Conservation (phyloP, 2,888 invertebrate species). For the Acrocera orbiculus region DNA sequence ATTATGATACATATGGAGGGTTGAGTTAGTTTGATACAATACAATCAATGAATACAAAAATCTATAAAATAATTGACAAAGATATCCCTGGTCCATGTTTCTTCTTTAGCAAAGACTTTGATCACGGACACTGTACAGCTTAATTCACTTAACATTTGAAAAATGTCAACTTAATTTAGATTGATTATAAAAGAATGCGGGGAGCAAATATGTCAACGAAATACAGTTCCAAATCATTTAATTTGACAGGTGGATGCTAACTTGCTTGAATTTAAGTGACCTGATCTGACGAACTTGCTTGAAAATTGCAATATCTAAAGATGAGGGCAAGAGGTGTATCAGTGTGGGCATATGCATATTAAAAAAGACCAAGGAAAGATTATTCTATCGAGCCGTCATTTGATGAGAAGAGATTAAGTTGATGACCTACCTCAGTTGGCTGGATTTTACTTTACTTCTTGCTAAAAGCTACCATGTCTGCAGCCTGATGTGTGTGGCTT, state of each 20-base stretch:
- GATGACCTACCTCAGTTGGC: too few species aligned
- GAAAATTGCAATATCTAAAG: too few species aligned
- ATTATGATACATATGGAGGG: neutral
- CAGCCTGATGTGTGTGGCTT: too few species aligned
- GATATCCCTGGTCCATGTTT: slow-evolving; percentile 17
- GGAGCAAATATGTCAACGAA: slow-evolving; percentile 17
- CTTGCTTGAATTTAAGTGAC: too few species aligned
- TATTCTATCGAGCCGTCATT: too few species aligned
- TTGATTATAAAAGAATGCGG: slow-evolving; percentile 17
- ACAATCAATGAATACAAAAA: slow-evolving; percentile 10
- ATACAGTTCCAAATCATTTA: slow-evolving; percentile 18
- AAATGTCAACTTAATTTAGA: slow-evolving; percentile 18
- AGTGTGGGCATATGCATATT: too few species aligned
- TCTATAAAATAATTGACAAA: slow-evolving; percentile 18
- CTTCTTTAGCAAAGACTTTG: slow-evolving; percentile 9
- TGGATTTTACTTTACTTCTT: too few species aligned
- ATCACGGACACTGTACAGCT: slow-evolving; percentile 13
- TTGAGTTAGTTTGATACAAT: neutral
- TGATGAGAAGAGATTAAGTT: too few species aligned
- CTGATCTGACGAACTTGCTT: too few species aligned
- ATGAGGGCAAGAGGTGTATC: too few species aligned
- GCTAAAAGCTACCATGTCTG: too few species aligned
- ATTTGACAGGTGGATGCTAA: slow-evolving; percentile 16
- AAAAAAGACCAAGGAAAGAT: too few species aligned
- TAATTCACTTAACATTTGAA: slow-evolving; percentile 15